Evolutionary conservation across 2,113 vertebrate genomes (phyloP).

Genomic region (Thamnophis sirtalis): DNA sequence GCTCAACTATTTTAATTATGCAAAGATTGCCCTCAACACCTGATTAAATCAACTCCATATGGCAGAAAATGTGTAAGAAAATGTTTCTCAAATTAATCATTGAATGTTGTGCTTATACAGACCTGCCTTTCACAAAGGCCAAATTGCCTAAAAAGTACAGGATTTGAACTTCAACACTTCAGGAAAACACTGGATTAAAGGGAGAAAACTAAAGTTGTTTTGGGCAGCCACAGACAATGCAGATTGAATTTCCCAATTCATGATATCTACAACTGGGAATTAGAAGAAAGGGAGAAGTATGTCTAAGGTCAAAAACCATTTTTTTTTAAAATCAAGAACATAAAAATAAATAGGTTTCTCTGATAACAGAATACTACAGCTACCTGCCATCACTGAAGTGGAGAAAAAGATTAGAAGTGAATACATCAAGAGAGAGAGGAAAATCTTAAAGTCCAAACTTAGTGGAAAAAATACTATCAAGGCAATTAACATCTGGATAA

Average conservation of each 20-base stretch:
- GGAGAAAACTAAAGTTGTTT: background rate
- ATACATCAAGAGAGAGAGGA: background rate
- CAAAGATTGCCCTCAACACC: background rate
- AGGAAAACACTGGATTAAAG: background rate
- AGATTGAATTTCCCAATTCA: background rate
- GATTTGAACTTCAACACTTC: background rate
- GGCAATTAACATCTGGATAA: background rate
- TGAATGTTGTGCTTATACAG: background rate
- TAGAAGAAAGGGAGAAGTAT: background rate
- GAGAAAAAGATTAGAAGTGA: background rate
- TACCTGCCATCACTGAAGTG: background rate
- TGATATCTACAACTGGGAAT: background rate
- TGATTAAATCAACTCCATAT: background rate
- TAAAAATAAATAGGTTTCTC: background rate
- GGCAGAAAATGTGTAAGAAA: background rate
- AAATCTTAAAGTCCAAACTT: background rate
- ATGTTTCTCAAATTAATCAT: background rate
- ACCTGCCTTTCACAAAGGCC: background rate
- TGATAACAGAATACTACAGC: background rate
- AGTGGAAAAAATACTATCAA: background rate
- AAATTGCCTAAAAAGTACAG: background rate
- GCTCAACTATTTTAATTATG: background rate
- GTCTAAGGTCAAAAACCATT: background rate
- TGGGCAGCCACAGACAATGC: background rate
- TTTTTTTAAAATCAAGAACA: background rate